Evolutionary conservation across 2,113 vertebrate genomes (phyloP), one percentile per base, ranked within the genome.

Genomic region (Phainopepla nitens): DNA sequence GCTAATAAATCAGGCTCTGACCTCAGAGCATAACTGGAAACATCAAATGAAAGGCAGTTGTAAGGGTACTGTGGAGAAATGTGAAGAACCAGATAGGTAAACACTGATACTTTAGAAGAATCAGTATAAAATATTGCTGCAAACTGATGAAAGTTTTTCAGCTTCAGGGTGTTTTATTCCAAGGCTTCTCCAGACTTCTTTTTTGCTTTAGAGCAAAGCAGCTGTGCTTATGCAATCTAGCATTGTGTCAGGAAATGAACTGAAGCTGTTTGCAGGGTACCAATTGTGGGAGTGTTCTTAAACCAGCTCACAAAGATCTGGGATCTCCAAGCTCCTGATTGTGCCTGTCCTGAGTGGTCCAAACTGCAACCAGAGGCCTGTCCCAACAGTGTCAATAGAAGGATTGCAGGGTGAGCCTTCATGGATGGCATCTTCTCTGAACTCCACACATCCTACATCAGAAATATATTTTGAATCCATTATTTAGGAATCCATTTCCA

Each of bases 1-100:
- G 56, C 33, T 72, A 92, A 95, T 96, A 96, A 96, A 94, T 96
- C 79, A 94, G 64, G 19, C 64, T 92, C 35, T 83, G 79, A 89
- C 64, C 88, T 96, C 68, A 56, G 62, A 92, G 47, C 10, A 3
- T 49, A 80, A 56, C 58, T 95, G 85, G 68, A 86, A 96, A 81
- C 56, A 86, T 53, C 82, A 95, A 87, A 86, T 90, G 53, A 56
- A 83, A 87, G 51, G 82, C 57, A 90, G 21, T 70, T 83, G 44
- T 78, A 56, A 92, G 60, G 44, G 35, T 36, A 71, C 70, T 70
- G 58, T 53, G 47, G 35, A 88, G 35, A 61, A 91, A 94, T 44
- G 47, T 33, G 60, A 92, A 93, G 41, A 83, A 66, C 11, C 5
- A 4, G 56, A 58, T 44, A 88, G 68, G 79, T 87, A 92, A 88